Conservation (phyloP, 2,888 invertebrate genomes). For the Scaptomyza cyrtandrae region DNA sequence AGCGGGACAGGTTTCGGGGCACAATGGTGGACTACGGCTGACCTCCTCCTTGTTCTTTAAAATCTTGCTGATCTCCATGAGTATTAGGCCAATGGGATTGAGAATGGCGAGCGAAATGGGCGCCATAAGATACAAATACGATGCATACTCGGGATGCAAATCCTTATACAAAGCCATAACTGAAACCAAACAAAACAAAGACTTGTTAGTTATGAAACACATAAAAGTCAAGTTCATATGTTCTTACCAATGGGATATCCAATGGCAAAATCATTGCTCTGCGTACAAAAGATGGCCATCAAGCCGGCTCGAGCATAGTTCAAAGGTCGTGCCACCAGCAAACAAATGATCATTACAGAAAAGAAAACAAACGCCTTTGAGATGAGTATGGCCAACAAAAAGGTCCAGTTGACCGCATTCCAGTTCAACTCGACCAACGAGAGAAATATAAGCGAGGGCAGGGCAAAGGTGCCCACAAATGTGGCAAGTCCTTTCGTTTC, state of each 20-base stretch:
- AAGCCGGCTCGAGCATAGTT: constrained; percentile 94
- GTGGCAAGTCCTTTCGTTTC: constrained; percentile 96
- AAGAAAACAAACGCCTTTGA: constrained; percentile 95
- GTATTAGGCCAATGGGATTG: constrained; percentile 95
- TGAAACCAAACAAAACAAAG: constrained; percentile 72
- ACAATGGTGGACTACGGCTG: constrained; percentile 68
- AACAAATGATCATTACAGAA: constrained; percentile 90
- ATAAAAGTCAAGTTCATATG: not conserved
- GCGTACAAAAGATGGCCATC: constrained; percentile 97
- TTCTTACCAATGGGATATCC: constrained; percentile 94
- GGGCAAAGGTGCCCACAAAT: constrained; percentile 96
- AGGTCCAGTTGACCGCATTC: constrained; percentile 94
- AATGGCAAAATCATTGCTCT: constrained; percentile 98
- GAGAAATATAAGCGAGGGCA: constrained; percentile 96
- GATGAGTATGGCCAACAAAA: constrained; percentile 92
- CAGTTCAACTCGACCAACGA: constrained; percentile 94
- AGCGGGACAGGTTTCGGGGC: constrained; percentile 79
- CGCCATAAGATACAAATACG: constrained; percentile 96
- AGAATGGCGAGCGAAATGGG: constrained; percentile 96
- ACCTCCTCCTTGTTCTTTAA: constrained; percentile 80
- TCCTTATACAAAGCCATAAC: constrained; percentile 93
- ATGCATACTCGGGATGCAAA: constrained; percentile 94
- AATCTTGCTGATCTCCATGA: constrained; percentile 91
- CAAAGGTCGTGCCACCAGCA: constrained; percentile 91
- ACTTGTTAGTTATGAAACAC: constrained; percentile 42